These are phyloP conservation scores for Jacana jacana DNA, from an alignment of 2,113 vertebrate species.

Conservation along the genomic window DNA sequence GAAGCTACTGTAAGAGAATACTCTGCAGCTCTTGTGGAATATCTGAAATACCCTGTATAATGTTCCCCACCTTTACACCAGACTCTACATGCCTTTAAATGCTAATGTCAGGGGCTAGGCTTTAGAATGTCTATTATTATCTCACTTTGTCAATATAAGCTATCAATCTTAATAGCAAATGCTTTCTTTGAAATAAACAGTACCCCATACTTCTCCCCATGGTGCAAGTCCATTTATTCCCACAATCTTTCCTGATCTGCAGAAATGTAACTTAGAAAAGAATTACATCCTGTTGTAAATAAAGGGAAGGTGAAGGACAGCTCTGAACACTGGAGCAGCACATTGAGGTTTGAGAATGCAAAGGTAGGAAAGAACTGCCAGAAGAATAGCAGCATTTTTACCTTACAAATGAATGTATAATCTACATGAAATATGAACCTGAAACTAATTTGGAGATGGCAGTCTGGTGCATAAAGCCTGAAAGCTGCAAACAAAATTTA, in stretches of 20 bases:
- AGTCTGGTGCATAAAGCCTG: not conserved
- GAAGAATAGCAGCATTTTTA: not conserved
- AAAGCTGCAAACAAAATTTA: conserved; percentile 16
- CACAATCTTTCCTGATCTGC: not conserved
- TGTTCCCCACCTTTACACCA: not conserved
- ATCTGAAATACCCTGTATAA: not conserved
- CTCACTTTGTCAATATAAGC: not conserved
- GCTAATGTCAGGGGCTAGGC: not conserved
- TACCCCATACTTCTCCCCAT: not conserved
- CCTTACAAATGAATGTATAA: not conserved
- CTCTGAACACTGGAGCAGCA: not conserved
- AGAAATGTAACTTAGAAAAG: not conserved
- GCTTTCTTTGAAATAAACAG: not conserved
- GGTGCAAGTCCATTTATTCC: not conserved
- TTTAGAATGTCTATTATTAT: not conserved
- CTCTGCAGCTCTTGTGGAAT: not conserved
- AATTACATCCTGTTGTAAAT: not conserved
- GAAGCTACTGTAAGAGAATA: not conserved
- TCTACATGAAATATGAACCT: not conserved
- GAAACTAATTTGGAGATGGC: not conserved
- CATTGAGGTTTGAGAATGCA: not conserved
- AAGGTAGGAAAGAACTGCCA: not conserved
- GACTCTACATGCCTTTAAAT: not conserved
- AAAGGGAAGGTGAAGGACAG: not conserved
- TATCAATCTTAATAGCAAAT: not conserved